Conservation (phyloP, 2,113 vertebrate genomes). For the Albula glossodonta region DNA sequence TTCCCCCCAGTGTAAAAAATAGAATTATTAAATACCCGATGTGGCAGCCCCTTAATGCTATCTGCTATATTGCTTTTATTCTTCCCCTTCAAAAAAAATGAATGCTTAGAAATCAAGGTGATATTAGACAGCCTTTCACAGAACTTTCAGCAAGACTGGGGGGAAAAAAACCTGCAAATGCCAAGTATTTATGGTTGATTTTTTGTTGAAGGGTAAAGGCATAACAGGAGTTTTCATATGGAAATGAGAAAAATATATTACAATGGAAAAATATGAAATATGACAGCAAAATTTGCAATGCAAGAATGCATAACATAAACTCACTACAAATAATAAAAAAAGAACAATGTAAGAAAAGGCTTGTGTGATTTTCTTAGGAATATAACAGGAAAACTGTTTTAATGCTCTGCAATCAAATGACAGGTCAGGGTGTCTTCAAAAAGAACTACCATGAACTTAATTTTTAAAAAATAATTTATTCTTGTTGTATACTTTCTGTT, state of each 20-base stretch:
- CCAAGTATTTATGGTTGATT: background rate
- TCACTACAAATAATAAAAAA: background rate
- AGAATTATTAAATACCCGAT: constrained; percentile 61
- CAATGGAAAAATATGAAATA: background rate
- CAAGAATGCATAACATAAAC: background rate
- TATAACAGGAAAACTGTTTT: background rate
- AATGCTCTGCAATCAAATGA: background rate
- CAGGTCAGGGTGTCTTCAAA: background rate
- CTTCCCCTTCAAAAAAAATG: constrained; percentile 63
- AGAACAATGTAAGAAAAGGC: background rate
- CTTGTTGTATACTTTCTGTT: background rate
- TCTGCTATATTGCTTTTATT: constrained; percentile 70
- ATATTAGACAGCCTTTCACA: constrained; percentile 57
- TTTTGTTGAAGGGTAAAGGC: background rate
- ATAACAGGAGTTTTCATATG: background rate
- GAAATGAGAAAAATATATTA: background rate
- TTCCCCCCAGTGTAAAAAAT: constrained; percentile 51
- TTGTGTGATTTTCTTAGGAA: background rate
- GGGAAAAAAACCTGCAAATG: background rate
- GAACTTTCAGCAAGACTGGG: background rate
- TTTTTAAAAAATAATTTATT: background rate
- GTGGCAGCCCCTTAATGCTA: constrained; percentile 55
- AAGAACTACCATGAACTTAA: background rate
- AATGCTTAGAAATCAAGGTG: constrained; percentile 51
- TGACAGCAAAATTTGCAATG: background rate